A percentile compares a stretch with the other conserved stretches of the same genome.
Conservation (phyloP, 2,113 vertebrate genomes). For the Hiodon tergisus region DNA sequence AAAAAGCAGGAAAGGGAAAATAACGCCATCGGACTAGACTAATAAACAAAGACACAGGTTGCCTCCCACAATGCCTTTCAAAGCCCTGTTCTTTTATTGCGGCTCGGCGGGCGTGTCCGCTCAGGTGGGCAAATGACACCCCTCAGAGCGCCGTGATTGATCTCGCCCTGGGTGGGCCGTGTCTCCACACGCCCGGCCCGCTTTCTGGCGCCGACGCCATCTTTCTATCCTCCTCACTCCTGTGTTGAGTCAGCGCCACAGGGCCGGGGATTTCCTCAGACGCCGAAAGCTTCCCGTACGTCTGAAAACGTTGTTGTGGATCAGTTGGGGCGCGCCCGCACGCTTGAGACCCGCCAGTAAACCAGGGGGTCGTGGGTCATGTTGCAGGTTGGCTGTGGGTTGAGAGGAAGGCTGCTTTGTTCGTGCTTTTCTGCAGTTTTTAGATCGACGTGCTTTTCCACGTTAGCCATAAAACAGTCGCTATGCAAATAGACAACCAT, state of each 20-base stretch:
- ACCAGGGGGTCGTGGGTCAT: too few species aligned
- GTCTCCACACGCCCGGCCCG: slow-evolving; percentile 39
- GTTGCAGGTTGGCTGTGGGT: too few species aligned
- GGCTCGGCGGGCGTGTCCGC: slow-evolving; percentile 33
- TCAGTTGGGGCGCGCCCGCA: neutral
- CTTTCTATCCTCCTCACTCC: neutral
- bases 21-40: slow-evolving; percentile 23
- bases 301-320: neutral
- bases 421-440: too few species aligned
- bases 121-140: slow-evolving; percentile 37
- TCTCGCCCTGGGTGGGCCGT: slow-evolving; percentile 42
- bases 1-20: neutral
- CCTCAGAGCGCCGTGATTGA: slow-evolving; percentile 31
- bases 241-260: neutral
- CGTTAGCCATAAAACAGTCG: too few species aligned
- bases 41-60: neutral
- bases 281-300: neutral
- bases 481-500: too few species aligned
- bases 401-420: too few species aligned
- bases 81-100: slow-evolving; percentile 17
- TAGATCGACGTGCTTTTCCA: too few species aligned
- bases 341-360: too few species aligned
- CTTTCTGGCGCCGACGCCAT: slow-evolving; percentile 12
- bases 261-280: neutral
- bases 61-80: slow-evolving; percentile 51